phyloP scores from a whole-genome alignment of 2,797 vertebrate species.

The Poeciliopsis turneri region DNA sequence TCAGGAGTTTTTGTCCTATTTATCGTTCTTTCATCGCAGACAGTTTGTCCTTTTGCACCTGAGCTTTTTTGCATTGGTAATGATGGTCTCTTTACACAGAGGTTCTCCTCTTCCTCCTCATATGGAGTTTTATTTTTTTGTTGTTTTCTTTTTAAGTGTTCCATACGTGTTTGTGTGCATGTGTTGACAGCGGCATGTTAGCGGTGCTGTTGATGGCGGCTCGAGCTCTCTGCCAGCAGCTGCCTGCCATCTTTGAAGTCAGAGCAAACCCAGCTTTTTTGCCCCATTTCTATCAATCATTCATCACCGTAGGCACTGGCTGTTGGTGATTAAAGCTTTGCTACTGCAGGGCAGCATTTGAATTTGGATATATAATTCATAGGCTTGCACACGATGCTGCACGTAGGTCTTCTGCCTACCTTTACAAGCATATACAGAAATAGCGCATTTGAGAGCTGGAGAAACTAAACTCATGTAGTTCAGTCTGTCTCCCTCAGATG shows the following conservation, averaged over 20 bases:
- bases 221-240: constrained; percentile 59
- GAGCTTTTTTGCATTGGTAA: constrained; percentile 71
- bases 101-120: constrained; percentile 45
- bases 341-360: constrained; percentile 77
- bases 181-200: constrained; percentile 67
- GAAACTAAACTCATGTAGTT: constrained; percentile 36
- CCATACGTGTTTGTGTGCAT: constrained; percentile 38
- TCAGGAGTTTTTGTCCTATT: constrained; percentile 73
- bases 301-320: constrained; percentile 81
- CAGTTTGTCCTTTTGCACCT: constrained; percentile 75
- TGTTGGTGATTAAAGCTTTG: constrained; percentile 84
- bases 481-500: constrained; percentile 46
- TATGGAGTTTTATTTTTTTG: constrained; percentile 33
- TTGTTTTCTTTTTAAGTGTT: constrained; percentile 5
- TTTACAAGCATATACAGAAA: constrained; percentile 10
- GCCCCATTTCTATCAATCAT: constrained; percentile 87
- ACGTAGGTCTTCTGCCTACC: constrained; percentile 35
- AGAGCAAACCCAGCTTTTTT: constrained; percentile 72
- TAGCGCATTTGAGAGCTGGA: constrained; percentile 23
- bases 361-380: constrained; percentile 85
- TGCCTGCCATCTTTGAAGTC: constrained; percentile 79
- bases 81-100: constrained; percentile 61
- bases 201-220: constrained; percentile 70
- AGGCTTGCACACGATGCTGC: constrained; percentile 49
- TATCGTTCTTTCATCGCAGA: constrained; percentile 67